Conservation (phyloP, 1,140 invertebrate species). For the Cheumatopsyche charites region DNA sequence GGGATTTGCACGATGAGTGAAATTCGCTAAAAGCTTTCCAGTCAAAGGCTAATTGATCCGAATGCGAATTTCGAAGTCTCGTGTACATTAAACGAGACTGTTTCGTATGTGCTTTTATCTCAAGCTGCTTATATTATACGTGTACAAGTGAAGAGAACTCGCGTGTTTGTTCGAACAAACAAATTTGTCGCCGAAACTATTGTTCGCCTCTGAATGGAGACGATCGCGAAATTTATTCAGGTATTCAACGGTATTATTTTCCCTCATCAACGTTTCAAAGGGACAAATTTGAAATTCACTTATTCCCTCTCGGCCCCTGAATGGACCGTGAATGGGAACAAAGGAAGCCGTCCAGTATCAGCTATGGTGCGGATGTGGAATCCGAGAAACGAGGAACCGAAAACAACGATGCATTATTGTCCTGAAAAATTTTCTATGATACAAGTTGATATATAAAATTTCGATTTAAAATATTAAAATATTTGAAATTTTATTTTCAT, state of each 20-base stretch:
- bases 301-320: background rate
- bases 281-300: slow-evolving; percentile 26
- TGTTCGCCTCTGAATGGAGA: background rate
- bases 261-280: slow-evolving; percentile 19
- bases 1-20: background rate
- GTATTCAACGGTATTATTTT: slow-evolving; percentile 14
- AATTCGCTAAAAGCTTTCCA: slow-evolving; percentile 15
- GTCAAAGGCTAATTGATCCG: slow-evolving; percentile 20
- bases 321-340: background rate
- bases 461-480: too few relatives aligned
- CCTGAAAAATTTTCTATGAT: too few relatives aligned
- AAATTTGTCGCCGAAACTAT: background rate
- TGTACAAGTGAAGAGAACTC: too few relatives aligned
- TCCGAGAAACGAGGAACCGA: too few relatives aligned
- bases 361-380: too few relatives aligned
- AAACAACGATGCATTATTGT: too few relatives aligned
- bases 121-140: too few relatives aligned
- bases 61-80: background rate
- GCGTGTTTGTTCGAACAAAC: too few relatives aligned
- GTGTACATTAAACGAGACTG: too few relatives aligned
- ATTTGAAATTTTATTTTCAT: too few relatives aligned
- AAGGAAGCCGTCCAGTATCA: background rate
- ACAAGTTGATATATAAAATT: too few relatives aligned
- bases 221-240: slow-evolving; percentile 11
- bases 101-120: too few relatives aligned